A percentile compares a stretch with the other conserved stretches of the same genome.
Conservation (phyloP, 2,113 vertebrate species). For the Phycodurus eques region DNA sequence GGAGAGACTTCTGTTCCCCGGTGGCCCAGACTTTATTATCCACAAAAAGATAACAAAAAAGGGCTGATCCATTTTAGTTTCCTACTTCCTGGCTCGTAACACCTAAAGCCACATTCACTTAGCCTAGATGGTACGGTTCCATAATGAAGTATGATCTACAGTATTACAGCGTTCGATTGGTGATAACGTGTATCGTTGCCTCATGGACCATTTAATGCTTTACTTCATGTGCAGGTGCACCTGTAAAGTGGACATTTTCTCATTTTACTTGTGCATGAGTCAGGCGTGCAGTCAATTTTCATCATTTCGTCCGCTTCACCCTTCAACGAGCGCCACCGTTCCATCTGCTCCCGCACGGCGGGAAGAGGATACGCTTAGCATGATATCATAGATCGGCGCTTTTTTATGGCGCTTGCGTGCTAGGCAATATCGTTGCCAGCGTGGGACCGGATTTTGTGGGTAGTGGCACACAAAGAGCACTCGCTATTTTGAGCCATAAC, state of each 20-base stretch:
- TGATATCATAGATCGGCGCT: conserved; percentile 44
- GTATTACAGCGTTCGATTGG: conserved; percentile 4
- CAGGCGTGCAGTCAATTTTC: conserved; percentile 30
- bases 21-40: conserved; percentile 15
- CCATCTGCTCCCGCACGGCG: conserved; percentile 44
- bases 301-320: conserved; percentile 38
- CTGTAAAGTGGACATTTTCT: conserved; percentile 31
- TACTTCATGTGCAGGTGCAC: conserved; percentile 20
- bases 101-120: conserved; percentile 7
- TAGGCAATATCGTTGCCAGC: conserved; percentile 40
- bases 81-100: conserved; percentile 7
- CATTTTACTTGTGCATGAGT: conserved; percentile 30
- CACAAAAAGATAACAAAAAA: background rate
- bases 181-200: background rate
- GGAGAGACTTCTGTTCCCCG: conserved; percentile 17
- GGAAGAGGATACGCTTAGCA: conserved; percentile 45
- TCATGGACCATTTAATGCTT: conserved; percentile 6
- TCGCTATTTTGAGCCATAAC: conserved; percentile 18
- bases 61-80: conserved; percentile 12
- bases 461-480: conserved; percentile 12
- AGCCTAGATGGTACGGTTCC: background rate
- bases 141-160: conserved; percentile 9
- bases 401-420: conserved; percentile 47
- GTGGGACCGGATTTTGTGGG: conserved; percentile 33
- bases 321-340: conserved; percentile 25